Percentiles rank a stretch among this genome's conserved stretches.
Conservation (phyloP, 2,113 vertebrate genomes). For the Microtus montanus region DNA sequence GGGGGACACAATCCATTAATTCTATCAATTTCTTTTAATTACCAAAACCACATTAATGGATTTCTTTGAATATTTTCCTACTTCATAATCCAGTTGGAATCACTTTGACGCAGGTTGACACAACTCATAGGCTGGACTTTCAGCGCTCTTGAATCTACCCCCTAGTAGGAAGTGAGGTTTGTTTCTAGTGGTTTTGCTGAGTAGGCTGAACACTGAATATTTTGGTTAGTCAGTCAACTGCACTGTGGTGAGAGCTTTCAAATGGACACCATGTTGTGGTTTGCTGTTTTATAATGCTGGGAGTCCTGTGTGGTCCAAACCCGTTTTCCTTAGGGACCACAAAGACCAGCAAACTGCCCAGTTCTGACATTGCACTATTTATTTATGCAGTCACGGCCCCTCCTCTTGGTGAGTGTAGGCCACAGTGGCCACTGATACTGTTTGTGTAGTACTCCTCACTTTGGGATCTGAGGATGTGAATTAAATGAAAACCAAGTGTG, state of each 20-base stretch:
- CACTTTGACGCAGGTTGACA: neutral
- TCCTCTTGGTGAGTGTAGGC: neutral
- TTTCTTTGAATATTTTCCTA: neutral
- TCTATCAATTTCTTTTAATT: neutral
- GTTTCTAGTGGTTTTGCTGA: neutral
- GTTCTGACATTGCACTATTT: slow-evolving; percentile 17
- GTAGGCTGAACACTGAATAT: neutral
- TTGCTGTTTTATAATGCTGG: slow-evolving; percentile 53
- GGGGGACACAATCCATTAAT: neutral
- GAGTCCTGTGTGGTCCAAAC: slow-evolving; percentile 42
- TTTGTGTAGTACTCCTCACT: slow-evolving; percentile 60
- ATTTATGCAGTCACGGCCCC: neutral
- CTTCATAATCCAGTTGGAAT: neutral
- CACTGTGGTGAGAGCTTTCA: neutral
- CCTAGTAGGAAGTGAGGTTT: neutral
- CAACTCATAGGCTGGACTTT: neutral
- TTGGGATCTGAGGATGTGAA: slow-evolving; percentile 16
- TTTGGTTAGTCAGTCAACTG: neutral
- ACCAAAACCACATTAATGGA: neutral
- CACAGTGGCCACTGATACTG: neutral
- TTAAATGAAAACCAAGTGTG: slow-evolving; percentile 34
- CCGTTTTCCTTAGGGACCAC: neutral
- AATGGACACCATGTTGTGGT: slow-evolving; percentile 56
- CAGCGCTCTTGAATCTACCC: neutral
- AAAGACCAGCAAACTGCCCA: neutral